Evolutionary conservation across 1,140 invertebrate species (phyloP).

Genomic region (Saccostrea cuccullata): DNA sequence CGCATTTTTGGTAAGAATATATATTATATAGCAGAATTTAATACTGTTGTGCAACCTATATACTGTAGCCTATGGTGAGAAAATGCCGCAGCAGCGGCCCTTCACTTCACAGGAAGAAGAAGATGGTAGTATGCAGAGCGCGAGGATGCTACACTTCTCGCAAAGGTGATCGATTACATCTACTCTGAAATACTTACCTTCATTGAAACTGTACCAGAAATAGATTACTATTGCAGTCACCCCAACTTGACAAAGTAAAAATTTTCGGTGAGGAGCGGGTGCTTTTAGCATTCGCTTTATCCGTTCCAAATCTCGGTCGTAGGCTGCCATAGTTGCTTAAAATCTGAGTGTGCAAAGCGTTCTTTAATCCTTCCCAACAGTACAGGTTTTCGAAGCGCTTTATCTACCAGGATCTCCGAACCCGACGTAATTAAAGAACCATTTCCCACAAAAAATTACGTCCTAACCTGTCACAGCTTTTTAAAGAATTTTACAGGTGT

Average conservation of each 20-base stretch:
- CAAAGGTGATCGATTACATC: not conserved
- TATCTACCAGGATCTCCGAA: not conserved
- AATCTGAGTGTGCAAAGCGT: slow-evolving; percentile 14
- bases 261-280: slow-evolving; percentile 58
- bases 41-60: too few relatives aligned
- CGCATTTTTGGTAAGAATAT: too few relatives aligned
- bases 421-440: not conserved
- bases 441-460: slow-evolving; percentile 10
- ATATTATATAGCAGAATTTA: too few relatives aligned
- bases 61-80: too few relatives aligned
- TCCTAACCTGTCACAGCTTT: not conserved
- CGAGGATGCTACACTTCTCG: too few relatives aligned
- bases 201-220: slow-evolving; percentile 61
- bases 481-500: not conserved
- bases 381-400: not conserved
- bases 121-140: too few relatives aligned
- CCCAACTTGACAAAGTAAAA: slow-evolving; percentile 53
- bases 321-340: slow-evolving; percentile 23
- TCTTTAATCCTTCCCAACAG: not conserved
- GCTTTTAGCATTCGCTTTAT: slow-evolving; percentile 48
- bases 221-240: slow-evolving; percentile 52
- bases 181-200: slow-evolving; percentile 54
- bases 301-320: slow-evolving; percentile 15
- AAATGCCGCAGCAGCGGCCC: too few relatives aligned
- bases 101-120: too few relatives aligned